Percentiles rank a stretch among this genome's conserved stretches.
Evolutionary conservation across 2,888 invertebrate genomes (phyloP).

Genomic region (Tetranychus piercei): DNA sequence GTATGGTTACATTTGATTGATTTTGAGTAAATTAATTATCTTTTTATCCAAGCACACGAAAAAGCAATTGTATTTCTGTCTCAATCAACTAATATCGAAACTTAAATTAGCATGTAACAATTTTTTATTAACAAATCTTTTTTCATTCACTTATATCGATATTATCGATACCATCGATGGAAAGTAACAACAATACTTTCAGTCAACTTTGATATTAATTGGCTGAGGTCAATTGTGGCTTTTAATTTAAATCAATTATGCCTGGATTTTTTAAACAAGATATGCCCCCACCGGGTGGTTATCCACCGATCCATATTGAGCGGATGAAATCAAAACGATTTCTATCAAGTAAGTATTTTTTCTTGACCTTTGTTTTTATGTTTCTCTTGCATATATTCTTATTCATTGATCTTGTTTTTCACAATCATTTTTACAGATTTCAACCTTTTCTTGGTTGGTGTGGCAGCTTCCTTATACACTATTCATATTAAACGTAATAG

Average conservation of each 20-base stretch:
- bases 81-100: too few species aligned
- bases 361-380: not conserved
- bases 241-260: not conserved
- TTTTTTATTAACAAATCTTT: too few species aligned
- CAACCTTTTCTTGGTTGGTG: not conserved
- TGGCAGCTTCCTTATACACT: not conserved
- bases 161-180: too few species aligned
- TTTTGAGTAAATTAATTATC: too few species aligned
- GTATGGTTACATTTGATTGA: too few species aligned
- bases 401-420: not conserved
- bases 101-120: too few species aligned
- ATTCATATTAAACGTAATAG: not conserved
- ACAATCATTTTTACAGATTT: not conserved
- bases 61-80: too few species aligned
- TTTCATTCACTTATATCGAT: too few species aligned
- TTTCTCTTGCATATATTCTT: not conserved
- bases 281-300: constrained; percentile 82
- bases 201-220: not conserved
- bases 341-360: not conserved
- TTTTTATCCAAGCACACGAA: too few species aligned
- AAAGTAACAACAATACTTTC: too few species aligned
- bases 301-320: constrained; percentile 43
- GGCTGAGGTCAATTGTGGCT: not conserved
- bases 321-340: not conserved
- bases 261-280: constrained; percentile 47